Evolutionary conservation across 2,797 vertebrate species (phyloP).

Genomic region (Chrysocyon brachyurus): DNA sequence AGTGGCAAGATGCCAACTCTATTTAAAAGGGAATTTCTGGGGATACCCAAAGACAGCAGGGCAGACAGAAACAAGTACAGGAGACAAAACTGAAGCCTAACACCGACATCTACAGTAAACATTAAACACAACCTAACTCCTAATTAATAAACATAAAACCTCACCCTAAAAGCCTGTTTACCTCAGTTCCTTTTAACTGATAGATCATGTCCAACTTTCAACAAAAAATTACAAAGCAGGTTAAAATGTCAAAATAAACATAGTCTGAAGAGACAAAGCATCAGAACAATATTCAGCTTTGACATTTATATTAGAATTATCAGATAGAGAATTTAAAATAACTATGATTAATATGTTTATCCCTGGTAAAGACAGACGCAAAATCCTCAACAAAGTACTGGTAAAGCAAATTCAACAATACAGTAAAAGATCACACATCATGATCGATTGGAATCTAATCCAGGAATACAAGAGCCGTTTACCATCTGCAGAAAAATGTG

Average conservation of each 20-base stretch:
- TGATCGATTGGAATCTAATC: not conserved
- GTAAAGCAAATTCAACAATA: not conserved
- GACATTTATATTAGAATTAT: not conserved
- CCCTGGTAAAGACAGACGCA: not conserved
- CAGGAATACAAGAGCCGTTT: not conserved
- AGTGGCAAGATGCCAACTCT: not conserved
- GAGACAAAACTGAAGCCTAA: not conserved
- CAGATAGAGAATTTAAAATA: not conserved
- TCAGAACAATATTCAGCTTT: not conserved
- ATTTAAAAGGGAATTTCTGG: not conserved
- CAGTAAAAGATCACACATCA: not conserved
- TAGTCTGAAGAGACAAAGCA: not conserved
- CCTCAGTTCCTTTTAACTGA: not conserved
- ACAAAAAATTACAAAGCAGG: not conserved
- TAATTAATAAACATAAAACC: not conserved
- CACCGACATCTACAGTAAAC: not conserved
- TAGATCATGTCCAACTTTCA: not conserved
- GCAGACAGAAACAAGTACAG: not conserved
- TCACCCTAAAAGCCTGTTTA: not conserved
- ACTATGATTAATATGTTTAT: not conserved
- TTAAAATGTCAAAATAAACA: not conserved
- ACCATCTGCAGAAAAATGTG: not conserved
- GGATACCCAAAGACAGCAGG: not conserved
- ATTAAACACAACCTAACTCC: not conserved
- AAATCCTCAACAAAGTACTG: slow-evolving; percentile 4